Evolutionary conservation across 2,797 vertebrate genomes (phyloP), one percentile per base, ranked within the genome.

Genomic region (Galaxias olidus): DNA sequence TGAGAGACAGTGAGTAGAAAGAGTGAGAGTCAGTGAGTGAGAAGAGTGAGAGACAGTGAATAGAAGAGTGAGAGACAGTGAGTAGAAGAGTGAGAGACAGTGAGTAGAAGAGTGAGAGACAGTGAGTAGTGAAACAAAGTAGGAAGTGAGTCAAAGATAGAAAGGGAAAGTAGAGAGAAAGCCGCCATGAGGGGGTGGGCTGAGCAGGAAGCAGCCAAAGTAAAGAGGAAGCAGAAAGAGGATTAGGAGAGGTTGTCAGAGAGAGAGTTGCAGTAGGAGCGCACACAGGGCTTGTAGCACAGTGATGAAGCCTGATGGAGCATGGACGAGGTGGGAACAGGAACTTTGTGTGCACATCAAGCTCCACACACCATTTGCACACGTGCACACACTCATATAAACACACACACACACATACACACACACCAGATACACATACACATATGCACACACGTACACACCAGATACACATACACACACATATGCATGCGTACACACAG

Each of bases 321-420:
- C 74, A 76, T 74, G 54, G 81, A 83, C 73, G 68, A 3, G 30
- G 6, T 30, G 30, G 30, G 30, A 30, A 71, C 61, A 63, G 77
- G 73, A 76, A 76, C 63, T 44, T 48, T 61, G 65, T 74, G 69
- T 57, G 62, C 70, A 74, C 80, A 81, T 85, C 80, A 84, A 85
- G 83, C 54, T 46, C 74, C 30, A 56, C 63, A 44, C 74, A 68
- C 70, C 40, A 20, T 64, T 68, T 65, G 56, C 60, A 68, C 13
- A 45, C 61, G 14, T 15, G 19, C 57, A 71, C 59, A 53, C 53
- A 12, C 54, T 20, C 63, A 49, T 18, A 40, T 19, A n/a, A 13
- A 50, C 45, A 58, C 45, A 42, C 20, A 17, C 45, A 43, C 45
- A 20, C 7, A 18, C n/a, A n/a, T n/a, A n/a, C 13, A 13, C 14